Conservation (phyloP, 2,797 vertebrate genomes). For the Acanthornis magna region DNA sequence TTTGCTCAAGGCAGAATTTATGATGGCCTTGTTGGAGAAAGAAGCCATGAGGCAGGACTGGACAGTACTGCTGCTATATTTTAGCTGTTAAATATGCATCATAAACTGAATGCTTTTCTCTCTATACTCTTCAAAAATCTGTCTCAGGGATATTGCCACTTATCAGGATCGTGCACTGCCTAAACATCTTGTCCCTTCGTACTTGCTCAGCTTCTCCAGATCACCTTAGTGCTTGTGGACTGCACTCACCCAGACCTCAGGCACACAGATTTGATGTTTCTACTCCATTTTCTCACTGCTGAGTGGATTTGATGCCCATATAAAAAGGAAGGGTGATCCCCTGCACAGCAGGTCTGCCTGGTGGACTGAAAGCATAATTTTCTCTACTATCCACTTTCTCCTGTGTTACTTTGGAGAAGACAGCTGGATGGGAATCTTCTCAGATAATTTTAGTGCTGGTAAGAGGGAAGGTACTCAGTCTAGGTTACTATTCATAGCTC, state of each 20-base stretch:
- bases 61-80: conserved; percentile 10
- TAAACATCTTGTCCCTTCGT: background rate
- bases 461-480: background rate
- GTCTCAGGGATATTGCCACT: background rate
- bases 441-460: background rate
- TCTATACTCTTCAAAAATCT: background rate
- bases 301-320: background rate
- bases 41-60: background rate
- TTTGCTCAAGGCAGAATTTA: conserved; percentile 60
- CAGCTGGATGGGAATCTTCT: background rate
- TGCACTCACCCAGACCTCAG: background rate
- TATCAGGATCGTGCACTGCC: background rate
- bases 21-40: conserved; percentile 26
- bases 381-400: background rate
- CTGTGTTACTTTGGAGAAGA: background rate
- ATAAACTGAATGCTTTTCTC: background rate
- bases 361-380: background rate
- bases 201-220: background rate
- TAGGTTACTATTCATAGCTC: background rate
- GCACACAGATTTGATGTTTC: background rate
- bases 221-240: background rate
- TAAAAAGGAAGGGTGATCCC: background rate
- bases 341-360: background rate
- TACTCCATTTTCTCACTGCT: background rate
- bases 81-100: conserved; percentile 31